phyloP scores from a whole-genome alignment of 1,140 invertebrate genomes.

The Parapsyche elsis region DNA sequence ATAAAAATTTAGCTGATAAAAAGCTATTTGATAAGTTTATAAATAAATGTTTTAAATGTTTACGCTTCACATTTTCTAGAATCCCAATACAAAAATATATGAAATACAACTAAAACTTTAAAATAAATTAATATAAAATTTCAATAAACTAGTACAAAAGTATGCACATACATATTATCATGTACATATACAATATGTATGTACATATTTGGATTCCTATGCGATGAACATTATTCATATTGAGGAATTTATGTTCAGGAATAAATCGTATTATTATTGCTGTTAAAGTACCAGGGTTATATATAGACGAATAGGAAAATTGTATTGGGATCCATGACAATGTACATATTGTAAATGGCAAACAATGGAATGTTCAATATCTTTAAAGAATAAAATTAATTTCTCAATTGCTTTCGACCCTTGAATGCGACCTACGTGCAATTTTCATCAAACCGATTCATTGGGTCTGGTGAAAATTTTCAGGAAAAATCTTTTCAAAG shows the following conservation, averaged over 20 bases:
- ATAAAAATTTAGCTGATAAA: neutral
- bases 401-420: no score
- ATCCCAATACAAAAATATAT: conserved; percentile 13
- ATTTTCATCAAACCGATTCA: no score
- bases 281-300: conserved; percentile 19
- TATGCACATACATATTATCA: neutral
- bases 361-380: no score
- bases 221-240: no score
- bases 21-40: neutral
- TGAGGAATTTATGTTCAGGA: neutral
- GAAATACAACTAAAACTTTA: conserved; percentile 21
- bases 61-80: neutral
- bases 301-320: neutral
- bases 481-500: no score
- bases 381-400: no score
- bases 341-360: no score
- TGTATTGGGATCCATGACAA: no score
- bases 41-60: conserved; percentile 25
- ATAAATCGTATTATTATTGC: conserved; percentile 18
- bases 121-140: conserved; percentile 13
- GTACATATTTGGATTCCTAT: no score
- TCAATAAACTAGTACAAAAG: neutral
- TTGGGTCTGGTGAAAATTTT: no score
- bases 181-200: neutral
- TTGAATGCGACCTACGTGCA: no score